A percentile compares a stretch with the other conserved stretches of the same genome.
These are phyloP conservation scores for Quadroppia sp. DNA, from an alignment of 2,888 invertebrate species.

Conservation along the genomic window DNA sequence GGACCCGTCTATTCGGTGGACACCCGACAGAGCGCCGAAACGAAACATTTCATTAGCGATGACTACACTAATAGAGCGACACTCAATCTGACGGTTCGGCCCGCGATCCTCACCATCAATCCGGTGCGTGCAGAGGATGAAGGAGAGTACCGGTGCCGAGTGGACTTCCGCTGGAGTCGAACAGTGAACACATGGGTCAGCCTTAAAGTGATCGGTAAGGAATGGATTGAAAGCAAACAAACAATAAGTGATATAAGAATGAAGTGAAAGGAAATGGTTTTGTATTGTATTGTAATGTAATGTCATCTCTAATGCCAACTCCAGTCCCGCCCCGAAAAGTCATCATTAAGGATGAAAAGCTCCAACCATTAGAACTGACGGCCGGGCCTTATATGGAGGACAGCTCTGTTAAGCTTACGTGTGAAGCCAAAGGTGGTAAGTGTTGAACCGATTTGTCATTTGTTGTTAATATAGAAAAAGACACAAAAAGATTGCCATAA, in stretches of 20 bases:
- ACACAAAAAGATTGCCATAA: background rate
- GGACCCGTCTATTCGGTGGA: conserved; percentile 36
- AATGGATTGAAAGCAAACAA: background rate
- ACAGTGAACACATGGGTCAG: conserved; percentile 22
- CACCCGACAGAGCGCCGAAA: conserved; percentile 7
- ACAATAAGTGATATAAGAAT: background rate
- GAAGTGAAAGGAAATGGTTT: background rate
- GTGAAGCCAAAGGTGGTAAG: conserved; percentile 40
- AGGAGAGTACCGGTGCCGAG: conserved; percentile 36
- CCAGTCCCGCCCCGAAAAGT: conserved; percentile 41
- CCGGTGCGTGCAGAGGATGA: conserved; percentile 33
- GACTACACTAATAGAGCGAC: conserved; percentile 14
- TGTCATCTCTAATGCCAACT: background rate
- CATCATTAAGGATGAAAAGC: conserved; percentile 33
- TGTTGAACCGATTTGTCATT: background rate
- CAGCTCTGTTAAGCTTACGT: conserved; percentile 31
- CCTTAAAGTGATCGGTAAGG: conserved; percentile 37
- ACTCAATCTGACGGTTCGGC: conserved; percentile 14
- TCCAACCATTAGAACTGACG: background rate
- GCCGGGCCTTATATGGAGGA: conserved; percentile 38
- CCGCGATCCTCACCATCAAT: conserved; percentile 29
- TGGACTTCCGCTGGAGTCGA: conserved; percentile 38
- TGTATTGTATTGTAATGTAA: background rate
- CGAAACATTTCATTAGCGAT: conserved; percentile 27
- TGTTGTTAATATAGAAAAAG: background rate